These are phyloP conservation scores for Acanthosoma haemorrhoidale DNA, from an alignment of 2,888 invertebrate genomes.

Conservation along the genomic window DNA sequence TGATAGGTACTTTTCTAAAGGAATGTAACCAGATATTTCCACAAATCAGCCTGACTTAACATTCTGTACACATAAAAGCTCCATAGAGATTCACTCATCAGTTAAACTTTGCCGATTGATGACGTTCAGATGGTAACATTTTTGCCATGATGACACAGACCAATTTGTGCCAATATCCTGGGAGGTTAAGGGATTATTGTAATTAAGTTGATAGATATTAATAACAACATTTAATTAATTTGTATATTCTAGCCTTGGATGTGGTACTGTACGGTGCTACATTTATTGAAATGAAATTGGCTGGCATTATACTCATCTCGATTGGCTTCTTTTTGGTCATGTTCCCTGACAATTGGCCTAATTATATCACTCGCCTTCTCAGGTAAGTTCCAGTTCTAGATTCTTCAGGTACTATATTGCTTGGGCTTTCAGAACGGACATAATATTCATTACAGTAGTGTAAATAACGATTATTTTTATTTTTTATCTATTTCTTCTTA, in stretches of 20 bases:
- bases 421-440: constrained; percentile 12
- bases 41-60: too few relatives aligned
- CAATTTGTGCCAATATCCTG: too few relatives aligned
- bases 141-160: too few relatives aligned
- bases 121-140: too few relatives aligned
- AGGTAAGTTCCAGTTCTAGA: constrained; percentile 56
- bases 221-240: not conserved
- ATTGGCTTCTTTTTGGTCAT: constrained; percentile 89
- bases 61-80: too few relatives aligned
- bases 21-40: too few relatives aligned
- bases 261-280: constrained; percentile 76
- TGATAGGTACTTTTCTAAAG: too few relatives aligned
- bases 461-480: constrained; percentile 21
- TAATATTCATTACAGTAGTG: constrained; percentile 13
- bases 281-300: constrained; percentile 90
- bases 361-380: constrained; percentile 82
- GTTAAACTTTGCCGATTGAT: too few relatives aligned
- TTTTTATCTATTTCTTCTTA: constrained; percentile 36
- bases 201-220: too few relatives aligned
- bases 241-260: constrained; percentile 63
- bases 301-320: constrained; percentile 85
- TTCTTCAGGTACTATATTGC: constrained; percentile 27
- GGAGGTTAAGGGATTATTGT: too few relatives aligned
- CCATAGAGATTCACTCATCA: too few relatives aligned
- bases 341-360: constrained; percentile 95